These are phyloP conservation scores for Hyles vespertilio DNA, from an alignment of 1,140 invertebrate genomes.

Conservation along the genomic window DNA sequence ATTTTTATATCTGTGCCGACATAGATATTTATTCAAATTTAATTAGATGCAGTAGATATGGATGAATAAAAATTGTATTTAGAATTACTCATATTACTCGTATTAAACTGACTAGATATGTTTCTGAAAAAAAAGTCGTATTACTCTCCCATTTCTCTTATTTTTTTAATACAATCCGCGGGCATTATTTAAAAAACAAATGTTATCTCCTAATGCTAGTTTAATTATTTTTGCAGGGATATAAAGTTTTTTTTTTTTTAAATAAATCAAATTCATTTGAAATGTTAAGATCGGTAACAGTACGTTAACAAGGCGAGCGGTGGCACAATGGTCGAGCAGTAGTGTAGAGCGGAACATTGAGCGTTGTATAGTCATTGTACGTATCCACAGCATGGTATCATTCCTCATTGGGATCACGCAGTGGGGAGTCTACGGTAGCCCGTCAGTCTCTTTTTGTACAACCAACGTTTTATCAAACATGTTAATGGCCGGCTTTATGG, in stretches of 20 bases:
- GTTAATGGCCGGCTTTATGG: conserved; percentile 70
- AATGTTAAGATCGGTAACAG: neutral
- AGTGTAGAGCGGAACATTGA: conserved; percentile 30
- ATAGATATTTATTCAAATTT: conserved; percentile 7
- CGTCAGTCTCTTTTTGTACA: conserved; percentile 64
- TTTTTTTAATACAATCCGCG: no score
- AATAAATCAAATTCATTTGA: no score
- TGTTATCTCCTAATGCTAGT: no score
- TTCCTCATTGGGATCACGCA: conserved; percentile 54
- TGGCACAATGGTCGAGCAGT: conserved; percentile 35
- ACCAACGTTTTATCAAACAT: conserved; percentile 71
- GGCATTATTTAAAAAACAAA: no score
- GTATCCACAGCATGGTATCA: conserved; percentile 60
- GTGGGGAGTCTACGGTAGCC: conserved; percentile 66
- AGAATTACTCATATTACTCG: no score
- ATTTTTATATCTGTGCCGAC: conserved; percentile 11
- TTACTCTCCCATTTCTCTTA: no score
- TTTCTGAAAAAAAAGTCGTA: no score
- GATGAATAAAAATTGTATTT: no score
- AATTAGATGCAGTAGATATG: neutral
- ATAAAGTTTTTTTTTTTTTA: no score
- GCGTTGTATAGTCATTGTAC: conserved; percentile 49
- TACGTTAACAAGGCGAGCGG: conserved; percentile 23
- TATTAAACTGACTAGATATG: no score
- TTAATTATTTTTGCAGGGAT: no score